Evolutionary conservation across 2,113 vertebrate genomes (phyloP).

Genomic region (Alectura lathami): DNA sequence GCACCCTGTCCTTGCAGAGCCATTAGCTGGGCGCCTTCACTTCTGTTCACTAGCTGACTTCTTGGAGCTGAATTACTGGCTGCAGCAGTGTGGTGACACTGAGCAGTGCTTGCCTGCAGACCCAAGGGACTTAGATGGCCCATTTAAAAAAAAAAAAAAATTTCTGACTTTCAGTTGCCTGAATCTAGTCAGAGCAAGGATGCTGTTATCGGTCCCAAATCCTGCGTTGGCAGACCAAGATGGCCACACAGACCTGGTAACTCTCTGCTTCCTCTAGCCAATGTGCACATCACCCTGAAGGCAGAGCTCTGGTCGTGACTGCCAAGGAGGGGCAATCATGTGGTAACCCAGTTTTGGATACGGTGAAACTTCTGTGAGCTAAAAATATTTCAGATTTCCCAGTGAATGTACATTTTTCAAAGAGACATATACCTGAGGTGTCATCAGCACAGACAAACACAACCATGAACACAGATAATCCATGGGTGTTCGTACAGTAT

Average conservation of each 20-base stretch:
- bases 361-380: not conserved
- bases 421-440: not conserved
- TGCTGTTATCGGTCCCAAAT: not conserved
- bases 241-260: not conserved
- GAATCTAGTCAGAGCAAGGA: not conserved
- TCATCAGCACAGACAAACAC: constrained; percentile 7
- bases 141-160: no score
- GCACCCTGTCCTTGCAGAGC: not conserved
- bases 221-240: not conserved
- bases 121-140: not conserved
- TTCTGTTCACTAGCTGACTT: not conserved
- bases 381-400: not conserved
- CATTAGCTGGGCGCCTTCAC: not conserved
- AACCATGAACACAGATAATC: not conserved
- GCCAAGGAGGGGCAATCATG: not conserved
- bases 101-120: not conserved
- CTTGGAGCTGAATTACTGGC: not conserved
- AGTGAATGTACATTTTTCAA: not conserved
- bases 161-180: not conserved
- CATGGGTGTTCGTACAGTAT: not conserved
- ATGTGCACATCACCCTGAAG: rapidly evolving
- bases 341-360: not conserved
- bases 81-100: not conserved
- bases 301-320: not conserved
- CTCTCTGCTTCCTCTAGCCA: not conserved